phyloP scores from a whole-genome alignment of 2,797 vertebrate species.

The Carcharodon carcharias region DNA sequence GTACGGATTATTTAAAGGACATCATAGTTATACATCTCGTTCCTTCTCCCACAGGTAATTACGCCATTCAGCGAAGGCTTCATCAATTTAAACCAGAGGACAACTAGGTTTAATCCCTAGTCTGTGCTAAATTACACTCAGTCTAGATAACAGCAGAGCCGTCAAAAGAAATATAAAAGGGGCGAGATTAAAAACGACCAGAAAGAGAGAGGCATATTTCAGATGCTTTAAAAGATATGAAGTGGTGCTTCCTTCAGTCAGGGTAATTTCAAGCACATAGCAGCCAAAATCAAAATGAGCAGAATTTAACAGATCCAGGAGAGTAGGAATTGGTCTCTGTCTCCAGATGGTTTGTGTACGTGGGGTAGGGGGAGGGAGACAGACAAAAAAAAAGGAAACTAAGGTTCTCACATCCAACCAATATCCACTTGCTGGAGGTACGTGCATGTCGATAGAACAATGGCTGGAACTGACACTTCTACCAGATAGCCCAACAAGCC shows the following conservation, averaged over 20 bases:
- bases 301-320: neutral
- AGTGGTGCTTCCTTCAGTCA: neutral
- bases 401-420: neutral
- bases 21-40: neutral
- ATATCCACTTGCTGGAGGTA: neutral
- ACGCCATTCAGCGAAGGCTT: neutral
- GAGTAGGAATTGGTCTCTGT: too few relatives aligned
- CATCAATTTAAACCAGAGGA: neutral
- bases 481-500: neutral
- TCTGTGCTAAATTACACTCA: neutral
- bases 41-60: neutral
- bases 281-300: neutral
- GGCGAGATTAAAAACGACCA: neutral
- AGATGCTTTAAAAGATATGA: neutral
- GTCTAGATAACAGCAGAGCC: neutral
- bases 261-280: neutral
- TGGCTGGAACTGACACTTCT: neutral
- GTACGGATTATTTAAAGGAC: neutral
- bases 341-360: neutral
- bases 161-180: constrained; percentile 1
- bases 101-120: neutral
- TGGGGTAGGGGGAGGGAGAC: neutral
- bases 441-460: neutral
- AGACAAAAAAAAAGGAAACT: neutral
- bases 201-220: neutral